Evolutionary conservation across 2,797 vertebrate species (phyloP).

Genomic region (Halcyon badia): DNA sequence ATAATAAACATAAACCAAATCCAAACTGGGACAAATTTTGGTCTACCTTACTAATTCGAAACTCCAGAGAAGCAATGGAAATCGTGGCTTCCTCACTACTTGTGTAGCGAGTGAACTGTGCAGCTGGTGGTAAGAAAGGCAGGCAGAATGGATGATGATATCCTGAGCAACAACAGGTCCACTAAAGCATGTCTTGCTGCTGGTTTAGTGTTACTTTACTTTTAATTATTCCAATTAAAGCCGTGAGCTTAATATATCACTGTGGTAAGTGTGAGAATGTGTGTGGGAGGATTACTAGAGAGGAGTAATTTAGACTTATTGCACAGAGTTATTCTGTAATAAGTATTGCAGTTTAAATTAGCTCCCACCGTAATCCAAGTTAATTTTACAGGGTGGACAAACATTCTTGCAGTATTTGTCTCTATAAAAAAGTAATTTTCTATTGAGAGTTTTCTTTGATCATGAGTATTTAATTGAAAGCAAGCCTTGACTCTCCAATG

Average conservation of each 20-base stretch:
- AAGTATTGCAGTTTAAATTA: background rate
- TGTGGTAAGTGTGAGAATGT: background rate
- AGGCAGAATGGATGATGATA: background rate
- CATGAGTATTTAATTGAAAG: background rate
- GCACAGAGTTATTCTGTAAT: background rate
- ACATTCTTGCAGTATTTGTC: background rate
- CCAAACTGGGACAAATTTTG: background rate
- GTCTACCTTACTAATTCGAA: background rate
- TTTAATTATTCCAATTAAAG: background rate
- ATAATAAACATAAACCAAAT: background rate
- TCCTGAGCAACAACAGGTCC: background rate
- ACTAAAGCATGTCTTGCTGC: background rate
- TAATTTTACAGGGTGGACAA: background rate
- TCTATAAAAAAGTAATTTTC: background rate
- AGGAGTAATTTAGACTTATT: background rate
- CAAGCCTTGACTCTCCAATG: background rate
- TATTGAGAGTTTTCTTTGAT: background rate
- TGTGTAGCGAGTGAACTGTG: background rate
- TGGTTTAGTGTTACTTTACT: background rate
- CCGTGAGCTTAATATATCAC: background rate
- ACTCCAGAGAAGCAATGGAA: background rate
- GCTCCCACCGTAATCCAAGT: background rate
- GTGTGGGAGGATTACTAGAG: background rate
- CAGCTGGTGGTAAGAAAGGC: background rate
- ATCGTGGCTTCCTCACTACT: background rate